These are phyloP conservation scores for Chrysochloris asiatica DNA, from an alignment of 2,113 vertebrate species.

Conservation along the genomic window DNA sequence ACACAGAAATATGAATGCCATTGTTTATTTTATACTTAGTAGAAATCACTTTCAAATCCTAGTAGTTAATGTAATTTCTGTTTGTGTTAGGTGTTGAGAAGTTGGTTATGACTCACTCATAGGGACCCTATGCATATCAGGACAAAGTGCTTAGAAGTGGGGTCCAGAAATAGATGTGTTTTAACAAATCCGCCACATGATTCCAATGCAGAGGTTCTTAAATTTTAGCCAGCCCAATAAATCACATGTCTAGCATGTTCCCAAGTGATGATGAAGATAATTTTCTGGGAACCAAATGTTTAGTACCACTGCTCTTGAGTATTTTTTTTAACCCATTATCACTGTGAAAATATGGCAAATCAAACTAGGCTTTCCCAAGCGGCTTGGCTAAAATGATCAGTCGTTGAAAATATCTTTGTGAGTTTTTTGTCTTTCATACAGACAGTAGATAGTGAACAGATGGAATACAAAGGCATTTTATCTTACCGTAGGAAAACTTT, in stretches of 20 bases:
- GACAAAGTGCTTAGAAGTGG: background rate
- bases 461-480: background rate
- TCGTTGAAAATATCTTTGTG: background rate
- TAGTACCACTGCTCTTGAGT: background rate
- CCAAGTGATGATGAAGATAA: background rate
- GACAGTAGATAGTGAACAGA: background rate
- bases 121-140: background rate
- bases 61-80: no score
- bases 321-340: background rate
- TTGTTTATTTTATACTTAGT: background rate
- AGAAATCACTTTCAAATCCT: conserved; percentile 14
- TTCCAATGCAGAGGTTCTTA: background rate
- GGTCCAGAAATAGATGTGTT: background rate
- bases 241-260: background rate
- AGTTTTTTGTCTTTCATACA: background rate
- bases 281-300: background rate
- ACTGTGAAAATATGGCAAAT: background rate
- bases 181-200: background rate
- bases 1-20: background rate
- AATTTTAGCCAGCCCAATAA: background rate
- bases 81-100: no score
- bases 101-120: background rate
- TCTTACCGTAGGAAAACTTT: background rate
- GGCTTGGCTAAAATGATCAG: no score
- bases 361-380: background rate